phyloP scores from a whole-genome alignment of 2,113 vertebrate species.

The Pedionomus torquatus region DNA sequence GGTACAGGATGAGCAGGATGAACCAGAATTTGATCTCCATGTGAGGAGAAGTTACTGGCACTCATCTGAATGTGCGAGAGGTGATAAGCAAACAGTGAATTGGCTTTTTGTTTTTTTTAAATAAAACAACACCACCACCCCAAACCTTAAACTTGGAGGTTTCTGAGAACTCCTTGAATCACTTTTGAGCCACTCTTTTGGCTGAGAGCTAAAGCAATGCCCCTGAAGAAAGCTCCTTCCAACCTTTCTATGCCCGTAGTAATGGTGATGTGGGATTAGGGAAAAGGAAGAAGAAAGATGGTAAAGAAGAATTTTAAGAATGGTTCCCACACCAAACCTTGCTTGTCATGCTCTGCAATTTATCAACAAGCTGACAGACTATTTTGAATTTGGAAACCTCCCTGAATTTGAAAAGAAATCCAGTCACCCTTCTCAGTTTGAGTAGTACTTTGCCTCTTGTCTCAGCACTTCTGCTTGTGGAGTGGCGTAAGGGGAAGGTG shows the following conservation, averaged over 20 bases:
- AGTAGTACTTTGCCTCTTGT: slow-evolving; percentile 23
- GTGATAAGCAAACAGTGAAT: background rate
- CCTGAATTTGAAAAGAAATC: slow-evolving; percentile 19
- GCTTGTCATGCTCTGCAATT: background rate
- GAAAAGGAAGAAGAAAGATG: background rate
- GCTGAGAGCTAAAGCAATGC: background rate
- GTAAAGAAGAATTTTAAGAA: too few relatives aligned
- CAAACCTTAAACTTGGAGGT: background rate
- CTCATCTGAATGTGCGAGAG: background rate
- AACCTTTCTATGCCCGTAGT: background rate
- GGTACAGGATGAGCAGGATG: background rate
- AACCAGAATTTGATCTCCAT: background rate
- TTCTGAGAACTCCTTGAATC: background rate
- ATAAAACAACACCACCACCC: background rate
- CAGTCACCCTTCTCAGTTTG: background rate
- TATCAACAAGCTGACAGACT: slow-evolving; percentile 27
- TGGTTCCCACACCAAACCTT: background rate
- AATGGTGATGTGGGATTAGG: background rate
- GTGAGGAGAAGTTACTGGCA: background rate
- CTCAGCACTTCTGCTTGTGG: background rate
- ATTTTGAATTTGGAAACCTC: slow-evolving; percentile 37
- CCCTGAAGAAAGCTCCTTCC: background rate
- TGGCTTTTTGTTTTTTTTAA: background rate
- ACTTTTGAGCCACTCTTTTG: background rate
- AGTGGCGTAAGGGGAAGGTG: background rate